Conservation (phyloP, 2,113 vertebrate genomes). For the Haplotaxodon microlepis region DNA sequence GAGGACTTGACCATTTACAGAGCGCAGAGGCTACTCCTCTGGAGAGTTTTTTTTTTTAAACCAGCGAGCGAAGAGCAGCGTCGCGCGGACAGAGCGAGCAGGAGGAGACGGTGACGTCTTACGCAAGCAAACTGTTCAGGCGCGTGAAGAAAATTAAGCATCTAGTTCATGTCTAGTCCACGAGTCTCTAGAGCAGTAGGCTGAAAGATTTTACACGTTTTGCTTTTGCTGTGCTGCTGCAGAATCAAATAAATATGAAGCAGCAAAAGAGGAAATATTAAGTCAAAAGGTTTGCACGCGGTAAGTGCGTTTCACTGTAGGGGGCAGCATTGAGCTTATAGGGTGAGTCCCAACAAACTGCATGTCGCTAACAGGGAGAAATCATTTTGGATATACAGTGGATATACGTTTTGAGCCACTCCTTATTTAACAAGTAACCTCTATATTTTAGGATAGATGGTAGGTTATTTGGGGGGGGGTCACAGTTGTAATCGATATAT, state of each 20-base stretch:
- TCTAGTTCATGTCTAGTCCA: accelerated
- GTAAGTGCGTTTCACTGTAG: neutral
- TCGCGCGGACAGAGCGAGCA: neutral
- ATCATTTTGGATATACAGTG: neutral
- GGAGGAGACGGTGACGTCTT: neutral
- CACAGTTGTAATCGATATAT: neutral
- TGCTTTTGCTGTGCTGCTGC: neutral
- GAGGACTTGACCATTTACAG: neutral
- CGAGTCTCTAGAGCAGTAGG: neutral
- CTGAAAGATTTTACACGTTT: neutral
- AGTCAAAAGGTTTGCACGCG: neutral
- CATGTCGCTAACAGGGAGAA: accelerated
- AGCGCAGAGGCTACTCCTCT: neutral
- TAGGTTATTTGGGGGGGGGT: neutral
- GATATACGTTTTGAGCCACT: neutral
- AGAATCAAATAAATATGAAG: neutral
- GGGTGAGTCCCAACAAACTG: neutral
- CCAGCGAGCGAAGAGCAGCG: neutral
- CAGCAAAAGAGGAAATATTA: neutral
- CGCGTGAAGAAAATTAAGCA: neutral
- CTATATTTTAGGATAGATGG: neutral
- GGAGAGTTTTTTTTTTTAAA: neutral
- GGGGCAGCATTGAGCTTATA: neutral
- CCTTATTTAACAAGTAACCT: neutral
- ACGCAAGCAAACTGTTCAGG: neutral